These are phyloP conservation scores for Mirza zaza DNA, from an alignment of 2,113 vertebrate genomes.

Conservation along the genomic window DNA sequence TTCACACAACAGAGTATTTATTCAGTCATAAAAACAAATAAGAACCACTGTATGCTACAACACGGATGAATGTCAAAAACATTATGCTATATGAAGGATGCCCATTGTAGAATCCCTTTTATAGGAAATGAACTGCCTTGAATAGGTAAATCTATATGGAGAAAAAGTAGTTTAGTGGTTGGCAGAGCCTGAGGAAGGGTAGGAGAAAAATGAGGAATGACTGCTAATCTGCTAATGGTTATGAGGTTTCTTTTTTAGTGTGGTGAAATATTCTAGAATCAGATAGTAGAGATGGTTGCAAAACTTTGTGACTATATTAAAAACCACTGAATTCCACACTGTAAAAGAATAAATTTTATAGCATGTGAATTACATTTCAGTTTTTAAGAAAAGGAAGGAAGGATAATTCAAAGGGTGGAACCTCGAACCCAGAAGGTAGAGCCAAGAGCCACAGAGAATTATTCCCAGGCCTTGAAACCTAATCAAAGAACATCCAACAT, in stretches of 20 bases:
- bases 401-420: neutral
- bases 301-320: neutral
- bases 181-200: neutral
- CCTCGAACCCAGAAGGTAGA: neutral
- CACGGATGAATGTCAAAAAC: neutral
- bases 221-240: neutral
- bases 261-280: neutral
- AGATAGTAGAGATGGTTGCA: neutral
- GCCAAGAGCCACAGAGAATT: neutral
- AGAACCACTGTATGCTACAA: neutral
- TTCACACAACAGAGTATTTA: neutral
- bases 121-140: neutral
- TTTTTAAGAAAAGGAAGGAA: neutral
- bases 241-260: neutral
- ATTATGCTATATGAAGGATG: neutral
- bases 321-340: neutral
- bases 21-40: slow-evolving; percentile 11
- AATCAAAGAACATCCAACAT: neutral
- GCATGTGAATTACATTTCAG: neutral
- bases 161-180: neutral
- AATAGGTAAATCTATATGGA: neutral
- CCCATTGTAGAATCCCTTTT: neutral
- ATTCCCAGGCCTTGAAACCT: neutral
- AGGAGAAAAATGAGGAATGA: neutral
- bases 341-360: neutral